These are phyloP conservation scores for Ascaphus truei DNA, from an alignment of 2,113 vertebrate species.

Conservation along the genomic window DNA sequence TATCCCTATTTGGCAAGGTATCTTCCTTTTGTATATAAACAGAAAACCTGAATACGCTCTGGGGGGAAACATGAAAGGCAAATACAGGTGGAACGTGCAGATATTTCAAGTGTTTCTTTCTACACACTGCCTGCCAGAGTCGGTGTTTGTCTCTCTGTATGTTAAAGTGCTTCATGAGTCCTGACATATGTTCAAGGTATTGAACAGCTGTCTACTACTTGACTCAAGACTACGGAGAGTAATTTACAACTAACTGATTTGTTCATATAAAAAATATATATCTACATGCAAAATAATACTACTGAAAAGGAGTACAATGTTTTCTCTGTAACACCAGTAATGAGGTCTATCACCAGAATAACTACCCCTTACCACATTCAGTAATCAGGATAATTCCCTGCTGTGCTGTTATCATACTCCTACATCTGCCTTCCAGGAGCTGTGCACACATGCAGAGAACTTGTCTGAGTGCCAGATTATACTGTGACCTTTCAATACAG, in stretches of 20 bases:
- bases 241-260: not conserved
- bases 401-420: not conserved
- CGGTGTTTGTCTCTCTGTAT: not conserved
- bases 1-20: not conserved
- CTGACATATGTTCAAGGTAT: slow-evolving; percentile 1
- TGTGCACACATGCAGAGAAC: not conserved
- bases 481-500: too few species aligned
- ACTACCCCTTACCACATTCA: too few species aligned
- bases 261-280: not conserved
- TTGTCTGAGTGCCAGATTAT: not conserved
- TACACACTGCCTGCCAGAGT: not conserved
- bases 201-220: not conserved
- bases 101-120: not conserved
- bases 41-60: not conserved
- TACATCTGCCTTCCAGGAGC: not conserved
- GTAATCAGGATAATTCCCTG: too few species aligned
- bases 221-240: not conserved
- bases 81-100: slow-evolving; percentile 12
- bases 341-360: too few species aligned
- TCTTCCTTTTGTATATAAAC: not conserved
- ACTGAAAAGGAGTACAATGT: too few species aligned
- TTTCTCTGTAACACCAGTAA: too few species aligned
- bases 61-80: not conserved
- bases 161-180: not conserved
- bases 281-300: too few species aligned